Conservation (phyloP, 2,113 vertebrate species). For the Puffinus mauretanicus region DNA sequence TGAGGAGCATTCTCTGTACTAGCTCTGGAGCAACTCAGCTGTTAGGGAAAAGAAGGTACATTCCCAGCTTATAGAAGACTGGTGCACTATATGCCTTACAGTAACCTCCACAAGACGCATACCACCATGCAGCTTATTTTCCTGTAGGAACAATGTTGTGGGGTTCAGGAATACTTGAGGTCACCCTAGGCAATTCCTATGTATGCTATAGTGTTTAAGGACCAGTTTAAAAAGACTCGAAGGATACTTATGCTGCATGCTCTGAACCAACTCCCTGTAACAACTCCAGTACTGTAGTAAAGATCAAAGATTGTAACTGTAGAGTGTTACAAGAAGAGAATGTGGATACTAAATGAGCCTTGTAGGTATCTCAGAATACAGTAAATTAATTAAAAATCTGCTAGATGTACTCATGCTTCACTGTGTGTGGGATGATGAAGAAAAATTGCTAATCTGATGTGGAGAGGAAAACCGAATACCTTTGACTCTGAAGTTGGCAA, state of each 20-base stretch:
- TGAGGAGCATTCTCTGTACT: neutral
- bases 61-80: neutral
- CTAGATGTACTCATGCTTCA: neutral
- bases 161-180: neutral
- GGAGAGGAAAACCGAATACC: neutral
- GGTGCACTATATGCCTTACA: neutral
- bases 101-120: neutral
- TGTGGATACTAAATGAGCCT: neutral
- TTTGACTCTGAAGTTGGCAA: neutral
- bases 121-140: neutral
- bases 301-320: neutral
- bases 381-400: neutral
- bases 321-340: neutral
- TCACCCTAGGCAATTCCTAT: neutral
- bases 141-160: neutral
- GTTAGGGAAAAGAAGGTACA: neutral
- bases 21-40: neutral
- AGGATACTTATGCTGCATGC: neutral
- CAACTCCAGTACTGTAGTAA: neutral
- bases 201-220: neutral
- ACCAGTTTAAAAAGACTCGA: neutral
- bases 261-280: neutral
- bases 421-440: neutral
- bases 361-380: neutral
- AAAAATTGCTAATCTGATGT: neutral